Base-by-base conservation (phyloP, 2,113 vertebrate genomes). In the Rhynchomys soricoides region DNA sequence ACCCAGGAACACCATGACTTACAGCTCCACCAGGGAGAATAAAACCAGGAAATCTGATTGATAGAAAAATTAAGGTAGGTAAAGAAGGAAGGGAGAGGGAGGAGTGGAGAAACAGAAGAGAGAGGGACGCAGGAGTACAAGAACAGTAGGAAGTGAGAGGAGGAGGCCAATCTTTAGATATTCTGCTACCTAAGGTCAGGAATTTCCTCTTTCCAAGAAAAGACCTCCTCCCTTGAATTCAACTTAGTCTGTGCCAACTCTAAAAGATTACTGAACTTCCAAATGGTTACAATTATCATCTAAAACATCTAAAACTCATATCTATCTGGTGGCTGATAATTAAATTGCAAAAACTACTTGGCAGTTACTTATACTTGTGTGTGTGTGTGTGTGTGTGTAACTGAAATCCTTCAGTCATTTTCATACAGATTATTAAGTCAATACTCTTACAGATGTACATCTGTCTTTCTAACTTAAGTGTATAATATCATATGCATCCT, bases 321-420 rank as follows among this genome's bases (percentile, higher is more conserved):
- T 78, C 45, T 86, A 73, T 24, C 29, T 34, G 66, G 43, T 78
- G 90, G 40, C 2, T 86, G 48, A 43, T 29, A 15, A 12, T 50
- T 59, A 74, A 82, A 95, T 90, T 87, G 13, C 43, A 45, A 86
- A 74, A 93, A 48, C 5, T 59, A 89, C 75, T 81, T 62, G 59
- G 15, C 15, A 73, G n/a, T 31, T 74, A 68, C 26, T 93, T 97
- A 37, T 73, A 52, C 48, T 16, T 13, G n/a, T 74, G 62, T 55
- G 85, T 34, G 34, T 89, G 19, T 89, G 16, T 9, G 12, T 37
- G 55, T 64, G 62, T 89, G 64, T 48, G 77, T 93, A 86, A 57
- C 48, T 55, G 68, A 90, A 97, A 62, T 3, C 19, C 22, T 34
- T 74, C 50, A 17, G 15, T 55, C 68, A 21, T 88, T 95, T 92